Evolutionary conservation across 2,113 vertebrate species (phyloP).

Genomic region (Rhadina sibilatrix): DNA sequence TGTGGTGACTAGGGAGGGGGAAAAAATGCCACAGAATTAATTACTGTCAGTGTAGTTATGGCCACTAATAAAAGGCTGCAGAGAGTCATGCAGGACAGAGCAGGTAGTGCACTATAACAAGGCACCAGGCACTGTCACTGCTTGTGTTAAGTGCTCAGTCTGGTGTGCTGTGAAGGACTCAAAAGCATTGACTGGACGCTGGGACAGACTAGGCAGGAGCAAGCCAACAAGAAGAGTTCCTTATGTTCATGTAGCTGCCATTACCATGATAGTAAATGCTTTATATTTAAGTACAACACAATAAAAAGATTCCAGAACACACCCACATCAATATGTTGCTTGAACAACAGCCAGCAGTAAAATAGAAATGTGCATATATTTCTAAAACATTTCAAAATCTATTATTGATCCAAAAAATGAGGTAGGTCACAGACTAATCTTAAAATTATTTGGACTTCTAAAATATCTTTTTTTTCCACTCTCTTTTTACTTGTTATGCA

Average conservation of each 20-base stretch:
- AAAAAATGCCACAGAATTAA: not conserved
- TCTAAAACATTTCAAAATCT: not conserved
- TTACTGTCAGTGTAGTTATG: not conserved
- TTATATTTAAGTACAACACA: not conserved
- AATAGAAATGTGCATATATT: not conserved
- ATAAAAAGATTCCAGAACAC: not conserved
- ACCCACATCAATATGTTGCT: not conserved
- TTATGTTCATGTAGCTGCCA: not conserved
- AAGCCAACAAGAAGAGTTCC: not conserved
- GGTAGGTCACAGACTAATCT: not conserved
- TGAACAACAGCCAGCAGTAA: not conserved
- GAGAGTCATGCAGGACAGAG: not conserved
- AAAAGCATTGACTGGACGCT: not conserved
- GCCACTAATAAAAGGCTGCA: not conserved
- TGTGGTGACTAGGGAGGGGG: not conserved
- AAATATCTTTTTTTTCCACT: not conserved
- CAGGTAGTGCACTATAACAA: not conserved
- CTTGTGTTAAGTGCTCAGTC: not conserved
- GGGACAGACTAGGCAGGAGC: not conserved
- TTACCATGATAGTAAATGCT: not conserved
- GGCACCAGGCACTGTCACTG: not conserved
- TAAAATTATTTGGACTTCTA: not conserved
- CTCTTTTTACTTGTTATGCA: conserved; percentile 2
- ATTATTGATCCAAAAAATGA: not conserved
- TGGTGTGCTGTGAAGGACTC: not conserved